phyloP scores from a whole-genome alignment of 2,888 invertebrate species.

The Cremastinae sp. region DNA sequence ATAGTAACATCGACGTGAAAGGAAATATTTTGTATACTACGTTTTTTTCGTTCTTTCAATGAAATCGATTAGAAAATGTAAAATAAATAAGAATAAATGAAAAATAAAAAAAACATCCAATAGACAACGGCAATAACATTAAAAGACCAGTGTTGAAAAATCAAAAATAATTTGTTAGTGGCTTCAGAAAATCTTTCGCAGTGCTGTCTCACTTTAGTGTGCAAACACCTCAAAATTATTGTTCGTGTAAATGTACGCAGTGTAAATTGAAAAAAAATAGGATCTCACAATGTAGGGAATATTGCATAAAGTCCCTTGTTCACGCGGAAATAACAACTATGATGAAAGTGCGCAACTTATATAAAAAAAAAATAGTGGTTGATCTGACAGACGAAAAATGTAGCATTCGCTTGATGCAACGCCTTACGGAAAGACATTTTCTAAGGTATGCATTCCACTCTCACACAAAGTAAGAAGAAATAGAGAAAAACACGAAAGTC shows the following conservation, averaged over 20 bases:
- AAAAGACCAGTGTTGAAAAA: conserved; percentile 46
- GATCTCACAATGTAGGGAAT: conserved; percentile 12
- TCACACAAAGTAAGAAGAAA: conserved; percentile 27
- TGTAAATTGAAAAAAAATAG: conserved; percentile 1
- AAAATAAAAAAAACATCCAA: conserved; percentile 16
- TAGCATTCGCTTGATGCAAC: conserved; percentile 28
- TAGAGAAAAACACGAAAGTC: neutral
- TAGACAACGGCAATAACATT: conserved; percentile 47
- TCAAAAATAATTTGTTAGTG: conserved; percentile 48
- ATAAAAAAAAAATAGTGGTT: neutral
- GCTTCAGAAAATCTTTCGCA: conserved; percentile 47
- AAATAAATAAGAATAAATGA: conserved; percentile 17
- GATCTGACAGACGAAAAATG: conserved; percentile 11
- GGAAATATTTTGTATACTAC: neutral
- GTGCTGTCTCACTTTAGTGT: conserved; percentile 36
- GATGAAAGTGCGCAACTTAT: conserved; percentile 24
- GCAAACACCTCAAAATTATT: conserved; percentile 32
- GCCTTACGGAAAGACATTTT: conserved; percentile 17
- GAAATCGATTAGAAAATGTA: conserved; percentile 6
- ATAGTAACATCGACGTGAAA: conserved; percentile 52
- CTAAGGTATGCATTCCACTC: conserved; percentile 51
- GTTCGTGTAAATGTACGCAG: conserved; percentile 23
- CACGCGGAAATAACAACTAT: conserved; percentile 34
- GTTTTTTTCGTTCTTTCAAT: conserved; percentile 19
- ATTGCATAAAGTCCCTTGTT: conserved; percentile 18